Percentiles rank a stretch among this genome's conserved stretches.
These are phyloP conservation scores for Antitype chi DNA, from an alignment of 2,888 invertebrate species.

Conservation along the genomic window DNA sequence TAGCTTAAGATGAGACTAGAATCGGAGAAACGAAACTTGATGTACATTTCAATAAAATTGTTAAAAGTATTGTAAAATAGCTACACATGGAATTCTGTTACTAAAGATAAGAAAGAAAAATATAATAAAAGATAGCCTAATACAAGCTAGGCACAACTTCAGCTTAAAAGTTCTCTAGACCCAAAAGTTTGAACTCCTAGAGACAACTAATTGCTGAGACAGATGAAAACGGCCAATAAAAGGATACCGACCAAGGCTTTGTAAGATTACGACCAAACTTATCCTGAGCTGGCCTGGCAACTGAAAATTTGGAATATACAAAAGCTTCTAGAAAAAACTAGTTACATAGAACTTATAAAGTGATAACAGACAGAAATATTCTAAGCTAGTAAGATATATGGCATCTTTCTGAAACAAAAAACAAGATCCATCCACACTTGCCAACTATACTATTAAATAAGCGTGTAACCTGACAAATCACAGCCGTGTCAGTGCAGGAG, in stretches of 20 bases:
- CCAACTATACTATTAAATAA: conserved; percentile 72
- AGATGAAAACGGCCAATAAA: conserved; percentile 44
- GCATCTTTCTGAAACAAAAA: conserved; percentile 31
- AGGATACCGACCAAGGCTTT: conserved; percentile 34
- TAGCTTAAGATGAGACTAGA: too few species aligned
- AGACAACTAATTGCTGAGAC: conserved; percentile 35
- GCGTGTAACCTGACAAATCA: conserved; percentile 79
- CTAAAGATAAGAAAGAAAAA: not conserved
- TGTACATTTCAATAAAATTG: too few species aligned
- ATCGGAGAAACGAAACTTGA: not conserved
- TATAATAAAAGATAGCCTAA: conserved; percentile 17
- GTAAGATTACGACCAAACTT: conserved; percentile 36
- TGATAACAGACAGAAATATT: not conserved
- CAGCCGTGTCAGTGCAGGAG: conserved; percentile 70
- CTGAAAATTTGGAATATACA: conserved; percentile 12
- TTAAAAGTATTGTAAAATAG: too few species aligned
- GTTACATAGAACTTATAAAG: not conserved
- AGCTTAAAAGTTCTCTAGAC: conserved; percentile 15
- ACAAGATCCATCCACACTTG: conserved; percentile 61
- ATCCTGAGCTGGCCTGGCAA: not conserved
- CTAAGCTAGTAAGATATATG: conserved; percentile 8
- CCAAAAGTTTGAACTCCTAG: conserved; percentile 31
- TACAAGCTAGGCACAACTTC: conserved; percentile 3
- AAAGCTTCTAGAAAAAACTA: not conserved
- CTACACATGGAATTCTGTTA: not conserved